phyloP scores from a whole-genome alignment of 2,113 vertebrate genomes.

The Craseonycteris thonglongyai region DNA sequence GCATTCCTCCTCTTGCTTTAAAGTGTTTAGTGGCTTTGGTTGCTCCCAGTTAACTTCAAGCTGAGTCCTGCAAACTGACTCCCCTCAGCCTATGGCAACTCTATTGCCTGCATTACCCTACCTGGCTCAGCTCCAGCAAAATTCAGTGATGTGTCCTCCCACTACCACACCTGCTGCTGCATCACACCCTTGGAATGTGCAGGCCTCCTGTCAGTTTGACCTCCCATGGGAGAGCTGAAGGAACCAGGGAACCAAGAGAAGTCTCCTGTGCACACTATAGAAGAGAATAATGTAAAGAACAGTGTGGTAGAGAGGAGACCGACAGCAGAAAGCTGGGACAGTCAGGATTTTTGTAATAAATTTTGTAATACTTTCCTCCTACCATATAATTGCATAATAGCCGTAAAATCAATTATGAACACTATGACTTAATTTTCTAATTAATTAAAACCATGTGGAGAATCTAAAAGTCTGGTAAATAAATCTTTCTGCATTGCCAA shows the following conservation, averaged over 20 bases:
- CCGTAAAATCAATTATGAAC: slow-evolving; percentile 25
- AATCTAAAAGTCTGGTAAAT: slow-evolving; percentile 17
- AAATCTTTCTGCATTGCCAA: not conserved
- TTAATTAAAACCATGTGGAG: slow-evolving; percentile 3
- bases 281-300: not conserved
- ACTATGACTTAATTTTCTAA: slow-evolving; percentile 20
- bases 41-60: not conserved
- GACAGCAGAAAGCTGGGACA: not conserved
- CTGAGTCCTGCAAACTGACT: not conserved
- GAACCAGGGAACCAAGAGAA: not conserved
- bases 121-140: not conserved
- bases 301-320: not conserved
- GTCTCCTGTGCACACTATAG: not conserved
- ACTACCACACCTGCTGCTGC: not conserved
- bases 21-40: not conserved
- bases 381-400: slow-evolving; percentile 8
- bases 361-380: not conserved
- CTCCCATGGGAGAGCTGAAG: not conserved
- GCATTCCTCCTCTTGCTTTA: not conserved
- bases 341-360: not conserved
- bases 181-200: not conserved
- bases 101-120: not conserved
- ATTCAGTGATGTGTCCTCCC: not conserved
- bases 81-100: not conserved
- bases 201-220: not conserved